Percentiles rank a stretch among this genome's conserved stretches.
Conservation (phyloP, 2,797 vertebrate species). For the Lagocephalus sceleratus region DNA sequence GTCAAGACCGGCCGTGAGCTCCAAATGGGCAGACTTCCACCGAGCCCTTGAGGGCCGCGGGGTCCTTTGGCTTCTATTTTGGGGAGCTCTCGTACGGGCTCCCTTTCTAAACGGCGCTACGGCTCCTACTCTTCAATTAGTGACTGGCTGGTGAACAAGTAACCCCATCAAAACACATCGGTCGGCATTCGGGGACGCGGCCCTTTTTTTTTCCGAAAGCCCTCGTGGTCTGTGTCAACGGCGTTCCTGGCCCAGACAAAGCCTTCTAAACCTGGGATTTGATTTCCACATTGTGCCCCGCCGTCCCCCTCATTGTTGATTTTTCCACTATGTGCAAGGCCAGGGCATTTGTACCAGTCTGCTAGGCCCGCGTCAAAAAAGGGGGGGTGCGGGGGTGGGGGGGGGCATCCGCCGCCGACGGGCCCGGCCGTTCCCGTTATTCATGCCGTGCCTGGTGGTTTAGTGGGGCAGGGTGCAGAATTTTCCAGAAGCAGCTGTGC, state of each 20-base stretch:
- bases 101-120: no score
- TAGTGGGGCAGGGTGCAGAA: slow-evolving; percentile 86
- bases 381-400: neutral
- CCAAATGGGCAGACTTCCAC: no score
- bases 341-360: slow-evolving; percentile 69
- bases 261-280: slow-evolving; percentile 71
- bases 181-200: slow-evolving; percentile 64
- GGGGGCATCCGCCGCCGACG: slow-evolving; percentile 51
- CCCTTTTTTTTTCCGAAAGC: slow-evolving; percentile 69
- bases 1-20: no score
- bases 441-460: slow-evolving; percentile 86
- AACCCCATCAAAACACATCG: slow-evolving; percentile 71
- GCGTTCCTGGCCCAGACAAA: slow-evolving; percentile 69
- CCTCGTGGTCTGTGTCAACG: slow-evolving; percentile 60
- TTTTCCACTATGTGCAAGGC: slow-evolving; percentile 74
- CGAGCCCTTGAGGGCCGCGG: no score
- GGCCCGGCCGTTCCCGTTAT: slow-evolving; percentile 68
- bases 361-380: slow-evolving; percentile 68
- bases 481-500: slow-evolving; percentile 97
- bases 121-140: slow-evolving; percentile 59
- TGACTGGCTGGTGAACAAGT: slow-evolving; percentile 66
- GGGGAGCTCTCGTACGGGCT: no score
- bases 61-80: no score
- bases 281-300: slow-evolving; percentile 70
- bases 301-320: slow-evolving; percentile 70